phyloP scores from a whole-genome alignment of 2,888 invertebrate genomes.

The Perizoma flavofasciatum region DNA sequence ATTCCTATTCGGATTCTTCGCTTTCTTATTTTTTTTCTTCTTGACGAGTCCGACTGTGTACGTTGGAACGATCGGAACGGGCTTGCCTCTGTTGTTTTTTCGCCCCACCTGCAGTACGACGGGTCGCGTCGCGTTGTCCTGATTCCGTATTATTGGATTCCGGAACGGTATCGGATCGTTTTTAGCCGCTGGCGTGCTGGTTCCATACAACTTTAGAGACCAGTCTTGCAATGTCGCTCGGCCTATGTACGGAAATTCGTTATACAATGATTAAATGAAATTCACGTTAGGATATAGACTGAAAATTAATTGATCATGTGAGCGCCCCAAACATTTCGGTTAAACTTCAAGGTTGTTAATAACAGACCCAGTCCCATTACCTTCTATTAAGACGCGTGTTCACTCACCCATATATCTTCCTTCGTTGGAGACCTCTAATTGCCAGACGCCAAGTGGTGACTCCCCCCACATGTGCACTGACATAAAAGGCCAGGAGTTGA shows the following conservation, averaged over 20 bases:
- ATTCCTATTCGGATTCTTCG: conserved; percentile 79
- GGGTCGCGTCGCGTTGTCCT: conserved; percentile 72
- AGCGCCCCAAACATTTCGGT: conserved; percentile 21
- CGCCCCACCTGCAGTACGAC: conserved; percentile 72
- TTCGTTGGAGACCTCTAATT: conserved; percentile 97
- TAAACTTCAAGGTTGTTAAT: conserved; percentile 29
- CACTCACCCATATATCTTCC: conserved; percentile 93
- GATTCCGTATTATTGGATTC: conserved; percentile 72
- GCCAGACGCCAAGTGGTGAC: conserved; percentile 96
- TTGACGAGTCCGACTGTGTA: conserved; percentile 77
- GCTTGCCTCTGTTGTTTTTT: conserved; percentile 71
- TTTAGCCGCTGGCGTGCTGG: conserved; percentile 86
- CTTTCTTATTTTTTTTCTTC: conserved; percentile 83
- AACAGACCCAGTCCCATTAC: conserved; percentile 22
- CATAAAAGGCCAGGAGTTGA: conserved; percentile 99
- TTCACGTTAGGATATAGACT: conserved; percentile 5
- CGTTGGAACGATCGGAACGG: conserved; percentile 67
- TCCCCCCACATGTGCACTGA: conserved; percentile 99
- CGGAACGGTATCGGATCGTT: conserved; percentile 85
- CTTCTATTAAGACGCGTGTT: conserved; percentile 26
- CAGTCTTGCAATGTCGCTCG: conserved; percentile 95
- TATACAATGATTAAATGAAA: conserved; percentile 19
- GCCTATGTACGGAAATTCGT: conserved; percentile 79
- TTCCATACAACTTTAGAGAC: conserved; percentile 97
- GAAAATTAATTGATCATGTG: conserved; percentile 4